Base-by-base conservation (phyloP, 2,888 invertebrate species). In the Falcaria lacertinaria region DNA sequence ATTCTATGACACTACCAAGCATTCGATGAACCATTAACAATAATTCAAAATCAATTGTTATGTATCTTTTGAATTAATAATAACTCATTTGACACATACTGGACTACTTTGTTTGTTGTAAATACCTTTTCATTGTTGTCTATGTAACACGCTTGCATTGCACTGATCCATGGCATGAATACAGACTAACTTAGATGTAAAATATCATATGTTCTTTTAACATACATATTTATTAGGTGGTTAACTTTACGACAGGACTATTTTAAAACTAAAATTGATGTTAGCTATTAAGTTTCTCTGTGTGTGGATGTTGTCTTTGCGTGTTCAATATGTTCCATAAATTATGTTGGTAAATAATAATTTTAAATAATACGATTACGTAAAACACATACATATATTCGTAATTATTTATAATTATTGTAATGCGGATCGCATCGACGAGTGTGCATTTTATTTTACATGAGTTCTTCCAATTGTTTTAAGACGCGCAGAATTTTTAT, bases 401-500 rank as follows among this genome's bases (percentile, higher is more conserved):
- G 11, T 28, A 7, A 11, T 11, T 28, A 28, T 28, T 28, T 28
- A 28, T 28, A 28, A 28, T 28, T 7, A 11, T 11, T 28, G 7
- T 3, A 7, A 22, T 6, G 22, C 22, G 22, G 7, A 22, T 22
- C 13, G 2, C 1, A 36, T 13, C 35, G 4, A 14, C 6, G n/a
- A 16, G n/a, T 4, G 22, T 22, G 6, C 15, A 37, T 17, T 41
- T 44, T 43, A 44, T 42, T 22, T 41, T n/a, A n/a, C n/a, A n/a
- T 50, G 54, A 57, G 57, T 64, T 69, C 65, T 69, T 67, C 64
- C 66, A 66, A 57, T 54, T 51, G 39, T 56, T 53, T 55, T 45
- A 13, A 19, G 15, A 17, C 13, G 5, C 36, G 36, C 8, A 19
- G 19, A 19, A 13, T 3, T 28, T 8, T 11, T 28, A 28, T 28